phyloP scores from a whole-genome alignment of 1,140 invertebrate species.

The Whitmania pigra region DNA sequence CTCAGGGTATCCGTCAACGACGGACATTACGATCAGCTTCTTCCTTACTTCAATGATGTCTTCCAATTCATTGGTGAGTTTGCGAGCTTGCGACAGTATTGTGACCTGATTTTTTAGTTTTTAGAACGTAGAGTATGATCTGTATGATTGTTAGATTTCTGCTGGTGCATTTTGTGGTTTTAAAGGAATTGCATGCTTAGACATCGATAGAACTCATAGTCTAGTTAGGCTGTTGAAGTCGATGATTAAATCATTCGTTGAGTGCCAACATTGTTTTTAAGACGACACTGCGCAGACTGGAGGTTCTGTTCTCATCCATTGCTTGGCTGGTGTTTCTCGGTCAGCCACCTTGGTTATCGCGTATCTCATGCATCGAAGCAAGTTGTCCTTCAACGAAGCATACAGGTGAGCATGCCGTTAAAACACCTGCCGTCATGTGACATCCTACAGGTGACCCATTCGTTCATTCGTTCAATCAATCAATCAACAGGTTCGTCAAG shows the following conservation, averaged over 20 bases:
- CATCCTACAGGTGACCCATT: background rate
- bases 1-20: slow-evolving; percentile 53
- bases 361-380: slow-evolving; percentile 70
- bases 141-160: too few species aligned
- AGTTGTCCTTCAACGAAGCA: slow-evolving; percentile 62
- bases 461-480: slow-evolving; percentile 4
- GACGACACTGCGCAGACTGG: slow-evolving; percentile 37
- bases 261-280: too few species aligned
- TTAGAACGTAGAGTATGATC: too few species aligned
- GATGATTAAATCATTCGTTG: too few species aligned
- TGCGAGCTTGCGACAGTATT: too few species aligned
- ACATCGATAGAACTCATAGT: background rate
- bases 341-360: slow-evolving; percentile 72
- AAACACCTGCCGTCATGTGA: background rate
- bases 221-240: too few species aligned
- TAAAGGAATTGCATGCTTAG: slow-evolving; percentile 18
- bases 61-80: slow-evolving; percentile 52
- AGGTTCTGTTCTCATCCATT: slow-evolving; percentile 69
- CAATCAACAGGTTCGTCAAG: slow-evolving; percentile 51
- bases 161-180: too few species aligned
- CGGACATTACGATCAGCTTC: slow-evolving; percentile 50
- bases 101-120: too few species aligned
- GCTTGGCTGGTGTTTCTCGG: slow-evolving; percentile 73
- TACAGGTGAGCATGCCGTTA: slow-evolving; percentile 46
- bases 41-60: slow-evolving; percentile 49